phyloP scores from a whole-genome alignment of 2,797 vertebrate species.

The Arnoldichthys spilopterus region DNA sequence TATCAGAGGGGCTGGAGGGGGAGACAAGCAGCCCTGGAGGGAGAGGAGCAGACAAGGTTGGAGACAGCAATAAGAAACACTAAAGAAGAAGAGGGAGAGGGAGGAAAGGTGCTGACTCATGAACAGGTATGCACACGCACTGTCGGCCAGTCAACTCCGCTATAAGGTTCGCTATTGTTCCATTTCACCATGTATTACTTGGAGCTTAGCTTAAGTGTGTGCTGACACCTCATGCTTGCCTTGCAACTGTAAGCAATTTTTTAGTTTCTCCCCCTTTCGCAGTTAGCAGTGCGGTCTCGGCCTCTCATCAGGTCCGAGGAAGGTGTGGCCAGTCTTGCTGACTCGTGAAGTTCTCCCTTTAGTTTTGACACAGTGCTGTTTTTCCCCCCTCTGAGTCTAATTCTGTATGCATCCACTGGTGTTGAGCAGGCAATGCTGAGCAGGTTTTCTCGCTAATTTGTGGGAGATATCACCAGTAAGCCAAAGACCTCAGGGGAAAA shows the following conservation, averaged over 20 bases:
- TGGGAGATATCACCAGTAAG: neutral
- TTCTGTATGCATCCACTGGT: neutral
- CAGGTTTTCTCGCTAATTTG: neutral
- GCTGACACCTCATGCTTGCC: conserved; percentile 73
- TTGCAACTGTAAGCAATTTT: conserved; percentile 69
- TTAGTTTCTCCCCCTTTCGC: conserved; percentile 48
- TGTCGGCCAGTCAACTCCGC: conserved; percentile 40
- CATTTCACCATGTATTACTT: conserved; percentile 59
- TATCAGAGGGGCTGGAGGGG: conserved; percentile 45
- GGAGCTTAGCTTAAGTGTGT: conserved; percentile 68
- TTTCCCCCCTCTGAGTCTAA: neutral
- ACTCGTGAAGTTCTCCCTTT: conserved; percentile 69
- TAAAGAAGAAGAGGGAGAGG: conserved; percentile 22
- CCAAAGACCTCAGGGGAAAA: neutral
- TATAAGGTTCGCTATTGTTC: conserved; percentile 51
- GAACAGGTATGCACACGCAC: conserved; percentile 36
- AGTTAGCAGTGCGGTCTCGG: conserved; percentile 61
- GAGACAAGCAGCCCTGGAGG: conserved; percentile 4
- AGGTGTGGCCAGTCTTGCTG: conserved; percentile 69
- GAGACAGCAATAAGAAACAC: conserved; percentile 28
- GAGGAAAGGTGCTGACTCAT: conserved; percentile 46
- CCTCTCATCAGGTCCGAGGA: conserved; percentile 63
- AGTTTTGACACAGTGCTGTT: conserved; percentile 57
- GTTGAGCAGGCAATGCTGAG: neutral
- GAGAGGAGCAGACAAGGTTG: conserved; percentile 41